Base-by-base conservation (phyloP, 2,113 vertebrate species). In the Sander lucioperca region DNA sequence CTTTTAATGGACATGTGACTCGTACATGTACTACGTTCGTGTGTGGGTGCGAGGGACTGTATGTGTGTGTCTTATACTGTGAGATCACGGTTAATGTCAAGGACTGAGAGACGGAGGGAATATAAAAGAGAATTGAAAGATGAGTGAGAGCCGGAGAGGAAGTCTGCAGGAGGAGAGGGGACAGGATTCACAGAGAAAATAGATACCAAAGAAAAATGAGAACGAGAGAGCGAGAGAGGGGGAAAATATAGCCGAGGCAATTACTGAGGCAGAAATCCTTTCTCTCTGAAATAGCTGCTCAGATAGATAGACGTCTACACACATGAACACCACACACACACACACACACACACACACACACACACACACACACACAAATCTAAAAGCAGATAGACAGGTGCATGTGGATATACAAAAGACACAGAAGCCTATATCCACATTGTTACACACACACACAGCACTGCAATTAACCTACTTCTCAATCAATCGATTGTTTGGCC, bases 221-320 rank as follows among this genome's bases (percentile, higher is more conserved):
- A 83, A 25, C 56, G 21, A 39, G 74, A 79, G 36, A 33, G n/a
- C 39, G 68, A 71, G 66, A 43, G 27, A 48, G 74, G 82, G 70
- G 84, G 87, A 78, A 86, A 80, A 92, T 92, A 90, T 85, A 87
- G 85, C 77, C 10, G 78, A 92, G 88, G 92, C 93, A 93, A 94
- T 95, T 95, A 94, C 94, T 89, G 90, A 91, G 89, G 88, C 93
- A 94, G 92, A 91, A 94, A 93, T 87, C 85, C 77, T 84, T 91
- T 94, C 85, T 92, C 89, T 94, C 81, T 87, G 89, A 92, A 93
- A 95, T 89, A 93, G 91, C 93, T 88, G 89, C 89, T 93, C 83
- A 89, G 87, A 93, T 84, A 91, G 86, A 93, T 80, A 92, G 85
- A 89, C 21, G 78, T 83, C 72, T 84, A 87, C 88, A 84, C 84